Conservation (phyloP, 2,888 invertebrate species). For the Stenodema calcarata region DNA sequence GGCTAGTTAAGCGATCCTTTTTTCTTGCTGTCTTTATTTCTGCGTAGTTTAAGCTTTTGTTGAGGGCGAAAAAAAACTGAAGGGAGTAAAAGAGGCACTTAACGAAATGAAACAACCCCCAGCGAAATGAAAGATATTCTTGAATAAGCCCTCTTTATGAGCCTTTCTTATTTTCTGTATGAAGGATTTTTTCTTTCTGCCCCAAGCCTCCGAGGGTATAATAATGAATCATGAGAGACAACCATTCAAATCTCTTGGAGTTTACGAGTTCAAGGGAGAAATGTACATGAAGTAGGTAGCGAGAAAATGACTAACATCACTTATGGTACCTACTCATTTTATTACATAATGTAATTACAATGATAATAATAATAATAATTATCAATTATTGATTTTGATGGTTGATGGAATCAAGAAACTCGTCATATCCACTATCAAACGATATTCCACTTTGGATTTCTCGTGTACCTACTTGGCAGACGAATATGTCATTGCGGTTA, state of each 20-base stretch:
- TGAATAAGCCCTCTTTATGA: constrained; percentile 47
- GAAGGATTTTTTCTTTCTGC: neutral
- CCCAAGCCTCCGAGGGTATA: neutral
- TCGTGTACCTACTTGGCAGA: too few relatives aligned
- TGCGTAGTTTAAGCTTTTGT: neutral
- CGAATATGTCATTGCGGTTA: too few relatives aligned
- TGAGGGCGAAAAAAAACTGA: constrained; percentile 18
- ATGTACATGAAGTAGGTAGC: neutral
- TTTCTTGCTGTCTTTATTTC: neutral
- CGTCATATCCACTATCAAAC: too few relatives aligned
- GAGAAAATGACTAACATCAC: neutral
- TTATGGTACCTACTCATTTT: too few relatives aligned
- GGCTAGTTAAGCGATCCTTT: neutral
- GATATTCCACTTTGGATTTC: too few relatives aligned
- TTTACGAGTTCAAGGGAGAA: neutral
- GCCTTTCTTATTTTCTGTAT: neutral
- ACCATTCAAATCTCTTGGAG: neutral
- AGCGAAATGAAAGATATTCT: constrained; percentile 47
- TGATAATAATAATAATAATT: too few relatives aligned
- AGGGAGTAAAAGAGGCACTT: constrained; percentile 33
- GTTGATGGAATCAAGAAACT: too few relatives aligned
- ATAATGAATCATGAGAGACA: constrained; percentile 29
- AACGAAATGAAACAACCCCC: constrained; percentile 47
- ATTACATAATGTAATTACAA: too few relatives aligned
- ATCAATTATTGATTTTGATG: too few relatives aligned